These are phyloP conservation scores for Acromyrmex echinatior DNA, from an alignment of 1,140 invertebrate genomes.

Conservation along the genomic window DNA sequence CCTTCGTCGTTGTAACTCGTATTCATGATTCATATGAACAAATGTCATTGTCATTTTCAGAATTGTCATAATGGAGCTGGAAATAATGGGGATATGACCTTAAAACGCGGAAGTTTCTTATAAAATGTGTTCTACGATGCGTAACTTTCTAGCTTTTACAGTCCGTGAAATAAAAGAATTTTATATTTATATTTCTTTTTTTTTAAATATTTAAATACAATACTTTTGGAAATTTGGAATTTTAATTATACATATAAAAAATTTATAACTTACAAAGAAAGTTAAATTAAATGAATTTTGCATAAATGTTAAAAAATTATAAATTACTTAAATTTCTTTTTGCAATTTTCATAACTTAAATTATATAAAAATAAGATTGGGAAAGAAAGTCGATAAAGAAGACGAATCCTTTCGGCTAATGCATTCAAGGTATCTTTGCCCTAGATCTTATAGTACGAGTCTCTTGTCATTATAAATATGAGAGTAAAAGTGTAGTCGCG, in stretches of 20 bases:
- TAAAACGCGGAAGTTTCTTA: conserved; percentile 8
- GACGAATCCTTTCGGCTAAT: conserved; percentile 53
- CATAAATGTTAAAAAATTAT: not conserved
- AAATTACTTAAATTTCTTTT: conserved; percentile 6
- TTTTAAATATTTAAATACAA: not conserved
- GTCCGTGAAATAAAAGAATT: conserved; percentile 13
- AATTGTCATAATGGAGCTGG: conserved; percentile 20
- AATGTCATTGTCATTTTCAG: conserved; percentile 40
- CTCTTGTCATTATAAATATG: conserved; percentile 60
- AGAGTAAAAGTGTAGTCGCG: conserved; percentile 65
- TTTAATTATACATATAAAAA: not conserved
- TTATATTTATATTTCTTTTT: not conserved
- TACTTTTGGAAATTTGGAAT: not conserved
- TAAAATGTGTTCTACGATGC: conserved; percentile 18
- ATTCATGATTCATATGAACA: conserved; percentile 21
- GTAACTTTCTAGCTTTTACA: not conserved
- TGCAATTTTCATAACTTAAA: not conserved
- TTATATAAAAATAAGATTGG: not conserved
- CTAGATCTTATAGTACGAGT: conserved; percentile 64
- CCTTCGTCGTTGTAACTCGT: not conserved
- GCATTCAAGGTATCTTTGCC: conserved; percentile 63
- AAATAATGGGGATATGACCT: conserved; percentile 15
- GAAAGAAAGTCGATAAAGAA: not conserved
- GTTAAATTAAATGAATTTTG: not conserved
- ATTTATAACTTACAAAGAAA: not conserved